These are phyloP conservation scores for Heliothis virescens DNA, from an alignment of 1,140 invertebrate genomes.

Conservation along the genomic window DNA sequence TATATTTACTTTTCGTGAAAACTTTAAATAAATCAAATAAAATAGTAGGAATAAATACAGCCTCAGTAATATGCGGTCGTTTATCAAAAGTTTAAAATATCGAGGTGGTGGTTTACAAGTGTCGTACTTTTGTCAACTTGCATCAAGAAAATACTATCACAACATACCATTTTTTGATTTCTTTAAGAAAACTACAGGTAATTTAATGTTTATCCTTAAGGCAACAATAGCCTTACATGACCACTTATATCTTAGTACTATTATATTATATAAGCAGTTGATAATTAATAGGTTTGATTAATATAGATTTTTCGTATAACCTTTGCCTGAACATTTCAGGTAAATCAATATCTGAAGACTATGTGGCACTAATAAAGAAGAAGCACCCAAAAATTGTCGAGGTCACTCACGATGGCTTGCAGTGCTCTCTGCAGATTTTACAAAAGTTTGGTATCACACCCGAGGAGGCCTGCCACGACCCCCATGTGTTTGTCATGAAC, in stretches of 20 bases:
- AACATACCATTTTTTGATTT: slow-evolving; percentile 67
- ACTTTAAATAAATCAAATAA: background rate
- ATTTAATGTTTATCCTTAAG: background rate
- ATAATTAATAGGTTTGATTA: no score
- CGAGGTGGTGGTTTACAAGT: slow-evolving; percentile 1
- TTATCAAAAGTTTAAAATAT: slow-evolving; percentile 9
- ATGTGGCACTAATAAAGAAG: slow-evolving; percentile 61
- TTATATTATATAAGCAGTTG: no score
- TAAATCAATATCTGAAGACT: slow-evolving; percentile 52
- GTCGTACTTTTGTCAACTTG: slow-evolving; percentile 35
- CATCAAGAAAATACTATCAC: slow-evolving; percentile 57
- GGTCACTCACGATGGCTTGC: slow-evolving; percentile 64
- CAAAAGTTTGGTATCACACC: slow-evolving; percentile 75
- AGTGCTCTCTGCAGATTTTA: slow-evolving; percentile 70
- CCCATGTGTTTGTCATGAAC: slow-evolving; percentile 86
- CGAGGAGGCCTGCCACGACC: slow-evolving; percentile 81
- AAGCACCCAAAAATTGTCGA: slow-evolving; percentile 69
- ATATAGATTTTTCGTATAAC: no score
- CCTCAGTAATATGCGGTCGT: slow-evolving; percentile 2
- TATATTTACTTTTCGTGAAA: slow-evolving; percentile 6
- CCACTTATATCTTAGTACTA: no score
- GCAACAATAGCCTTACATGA: background rate
- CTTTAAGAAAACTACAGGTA: slow-evolving; percentile 67
- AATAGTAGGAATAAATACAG: background rate
- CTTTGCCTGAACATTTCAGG: slow-evolving; percentile 54